Base-by-base conservation (phyloP, 1,140 invertebrate species). In the Triops cancriformis region DNA sequence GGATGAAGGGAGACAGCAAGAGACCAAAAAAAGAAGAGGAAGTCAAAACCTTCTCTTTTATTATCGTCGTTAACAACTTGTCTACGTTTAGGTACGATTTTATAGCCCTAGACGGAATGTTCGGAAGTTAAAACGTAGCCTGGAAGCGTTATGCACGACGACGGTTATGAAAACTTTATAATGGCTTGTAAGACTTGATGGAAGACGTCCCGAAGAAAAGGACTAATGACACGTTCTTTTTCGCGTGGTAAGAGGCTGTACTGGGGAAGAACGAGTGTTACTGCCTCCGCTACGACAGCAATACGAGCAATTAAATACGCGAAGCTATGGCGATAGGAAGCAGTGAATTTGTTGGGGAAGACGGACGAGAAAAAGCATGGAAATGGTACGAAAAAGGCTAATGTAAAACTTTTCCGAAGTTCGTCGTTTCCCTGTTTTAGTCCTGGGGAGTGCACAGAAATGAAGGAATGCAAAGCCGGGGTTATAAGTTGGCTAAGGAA, bases 21-120 rank as follows among this genome's bases (percentile, higher is more conserved):
- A 79, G 81, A 79, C 77, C 26, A 31, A 18, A 31, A 6, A 79
- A 26, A 79, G 78, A 78, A 26, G 7, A 7, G 7, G 7, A 37
- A 37, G n/a, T n/a, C n/a, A n/a, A n/a, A n/a, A n/a, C n/a, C n/a
- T n/a, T n/a, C n/a, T n/a, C n/a, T 7, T 37, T 37, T 37, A 37
- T 37, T 37, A 37, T 7, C 31, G 31, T 37, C 31, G 31, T 37
- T 37, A 37, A 37, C 31, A 37, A 37, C 31, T 37, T 37, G 31
- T 2, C 31, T 4, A 37, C 31, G 31, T 37, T 37, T 37, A 37
- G 31, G 31, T 37, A 37, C 31, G 31, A 37, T 37, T 37, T 37
- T 37, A 37, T 37, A 37, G 2, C 7, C 31, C 31, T 2, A 7
- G 2, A 37, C 31, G 31, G 31, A 37, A 37, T 37, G 31, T 37